Base-by-base conservation (phyloP, 2,888 invertebrate genomes). In the Chrysodeixis includens region DNA sequence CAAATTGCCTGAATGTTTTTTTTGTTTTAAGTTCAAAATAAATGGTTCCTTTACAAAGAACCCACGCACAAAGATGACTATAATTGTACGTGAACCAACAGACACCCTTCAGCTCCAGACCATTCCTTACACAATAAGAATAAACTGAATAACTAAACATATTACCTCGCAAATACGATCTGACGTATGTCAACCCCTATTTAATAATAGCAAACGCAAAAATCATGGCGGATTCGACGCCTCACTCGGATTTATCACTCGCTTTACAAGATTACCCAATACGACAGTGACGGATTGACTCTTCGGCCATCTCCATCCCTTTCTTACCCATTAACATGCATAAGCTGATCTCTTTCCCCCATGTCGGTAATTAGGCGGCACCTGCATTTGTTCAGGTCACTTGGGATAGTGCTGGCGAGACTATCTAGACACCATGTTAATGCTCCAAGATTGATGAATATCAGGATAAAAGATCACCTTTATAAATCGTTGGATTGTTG, bases 221-320 rank as follows among this genome's bases (percentile, higher is more conserved):
- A 91, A 91, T 93, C 92, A 89, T 87, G 85, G 83, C 74, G 71
- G 77, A 86, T 86, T 88, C 87, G 85, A 86, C 86, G 88, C 83
- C 85, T 87, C 83, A 80, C 77, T 76, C 77, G 88, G 92, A 92
- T 93, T 93, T 93, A 93, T 93, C 92, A 90, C 90, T 84, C 88
- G 87, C 89, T 90, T 89, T 89, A 91, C 91, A 90, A 93, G 94
- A 94, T 93, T 93, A 94, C 90, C 84, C 84, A 86, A 92, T 87
- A 87, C 89, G 93, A 94, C 94, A 92, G 88, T 94, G 94, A 94
- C 92, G 87, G 90, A 94, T 94, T 93, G 93, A 92, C 93, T 93
- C 85, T 79, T 84, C 82, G 73, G 68, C 59, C 72, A 78, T 76
- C 61, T 67, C 68, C 71, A 40, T 93, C 91, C 76, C 81, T 76